phyloP scores from a whole-genome alignment of 2,888 invertebrate genomes.

The Uropetala carovei region DNA sequence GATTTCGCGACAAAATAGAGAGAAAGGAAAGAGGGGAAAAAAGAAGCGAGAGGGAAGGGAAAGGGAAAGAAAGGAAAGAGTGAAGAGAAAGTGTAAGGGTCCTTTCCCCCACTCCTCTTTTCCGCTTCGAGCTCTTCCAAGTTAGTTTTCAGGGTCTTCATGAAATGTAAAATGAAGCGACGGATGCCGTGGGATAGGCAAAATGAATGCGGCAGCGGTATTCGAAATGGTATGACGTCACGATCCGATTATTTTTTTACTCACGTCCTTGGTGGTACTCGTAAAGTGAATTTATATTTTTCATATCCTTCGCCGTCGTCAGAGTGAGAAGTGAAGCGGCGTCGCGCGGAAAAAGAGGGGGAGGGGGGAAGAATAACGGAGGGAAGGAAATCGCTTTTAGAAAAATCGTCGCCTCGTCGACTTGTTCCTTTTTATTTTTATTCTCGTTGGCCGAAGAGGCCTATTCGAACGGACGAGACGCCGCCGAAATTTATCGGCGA shows the following conservation, averaged over 20 bases:
- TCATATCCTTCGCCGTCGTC: background rate
- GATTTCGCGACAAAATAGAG: too few relatives aligned
- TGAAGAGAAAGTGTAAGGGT: too few relatives aligned
- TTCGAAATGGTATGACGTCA: background rate
- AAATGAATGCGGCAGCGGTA: background rate
- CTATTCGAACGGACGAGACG: background rate
- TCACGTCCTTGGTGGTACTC: background rate
- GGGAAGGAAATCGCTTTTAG: too few relatives aligned
- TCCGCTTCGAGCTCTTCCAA: background rate
- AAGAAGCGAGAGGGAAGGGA: background rate
- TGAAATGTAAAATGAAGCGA: slow-evolving; percentile 18
- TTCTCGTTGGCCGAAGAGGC: background rate
- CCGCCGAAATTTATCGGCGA: background rate
- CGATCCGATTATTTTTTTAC: background rate
- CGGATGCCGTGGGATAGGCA: background rate
- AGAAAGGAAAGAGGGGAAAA: too few relatives aligned
- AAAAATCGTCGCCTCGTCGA: background rate
- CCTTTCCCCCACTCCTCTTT: background rate
- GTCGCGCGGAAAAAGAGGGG: too few relatives aligned
- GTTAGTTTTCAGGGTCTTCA: background rate
- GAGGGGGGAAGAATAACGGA: too few relatives aligned
- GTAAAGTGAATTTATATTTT: slow-evolving; percentile 19
- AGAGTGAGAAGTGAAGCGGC: background rate
- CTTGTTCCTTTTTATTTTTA: background rate
- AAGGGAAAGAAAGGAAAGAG: background rate